These are phyloP conservation scores for Aurelia aurita DNA, from an alignment of 30 jellyfish, hydroid and myxozoan genomes.

Conservation along the genomic window DNA sequence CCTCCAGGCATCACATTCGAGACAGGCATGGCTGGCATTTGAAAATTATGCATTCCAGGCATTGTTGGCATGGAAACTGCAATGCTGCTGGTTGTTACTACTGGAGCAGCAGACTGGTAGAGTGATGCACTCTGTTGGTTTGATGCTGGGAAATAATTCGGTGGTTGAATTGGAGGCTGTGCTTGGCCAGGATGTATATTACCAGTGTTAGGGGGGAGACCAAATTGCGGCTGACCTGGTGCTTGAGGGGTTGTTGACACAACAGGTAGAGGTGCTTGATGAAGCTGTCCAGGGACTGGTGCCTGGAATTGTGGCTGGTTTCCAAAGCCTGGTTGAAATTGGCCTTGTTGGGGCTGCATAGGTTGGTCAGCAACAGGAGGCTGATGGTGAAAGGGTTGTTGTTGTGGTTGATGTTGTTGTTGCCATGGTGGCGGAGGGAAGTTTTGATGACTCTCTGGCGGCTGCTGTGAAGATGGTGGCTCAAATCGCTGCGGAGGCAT, in stretches of 20 bases:
- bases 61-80: conserved; percentile 43
- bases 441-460: not conserved
- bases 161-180: conserved; percentile 21
- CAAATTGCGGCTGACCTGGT: not conserved
- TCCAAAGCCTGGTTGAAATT: no score
- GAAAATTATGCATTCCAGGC: conserved; percentile 46
- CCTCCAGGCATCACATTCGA: conserved; percentile 20
- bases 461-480: conserved; percentile 29
- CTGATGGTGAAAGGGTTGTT: conserved; percentile 18
- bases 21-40: conserved; percentile 29
- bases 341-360: no score
- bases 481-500: conserved; percentile 27
- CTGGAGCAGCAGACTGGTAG: conserved; percentile 34
- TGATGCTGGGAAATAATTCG: conserved; percentile 2
- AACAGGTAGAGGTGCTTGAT: not conserved
- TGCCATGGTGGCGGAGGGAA: conserved; percentile 61
- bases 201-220: not conserved
- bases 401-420: conserved; percentile 13
- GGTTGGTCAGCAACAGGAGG: not conserved
- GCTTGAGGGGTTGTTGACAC: not conserved
- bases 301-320: not conserved
- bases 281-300: conserved; percentile 22
- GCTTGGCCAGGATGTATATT: not conserved
- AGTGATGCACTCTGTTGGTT: not conserved
- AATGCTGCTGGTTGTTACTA: conserved; percentile 9